Percentiles rank a stretch among this genome's conserved stretches.
These are phyloP conservation scores for Holcopasites calliopsidis DNA, from an alignment of 1,140 invertebrate species.

Conservation along the genomic window DNA sequence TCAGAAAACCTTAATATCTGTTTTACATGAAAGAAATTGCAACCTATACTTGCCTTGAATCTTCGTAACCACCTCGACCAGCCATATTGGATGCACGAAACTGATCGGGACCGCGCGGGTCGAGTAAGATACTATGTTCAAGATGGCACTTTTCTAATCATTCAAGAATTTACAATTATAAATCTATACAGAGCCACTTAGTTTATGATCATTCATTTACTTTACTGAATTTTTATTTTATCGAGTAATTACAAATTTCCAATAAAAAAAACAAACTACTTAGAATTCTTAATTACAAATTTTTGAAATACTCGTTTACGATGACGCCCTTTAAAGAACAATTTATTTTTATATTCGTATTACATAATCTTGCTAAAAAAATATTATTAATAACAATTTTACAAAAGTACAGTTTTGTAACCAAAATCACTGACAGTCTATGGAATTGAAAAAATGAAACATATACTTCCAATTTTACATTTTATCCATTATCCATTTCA, in stretches of 20 bases:
- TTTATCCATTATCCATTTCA: constrained; percentile 1
- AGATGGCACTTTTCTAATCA: constrained; percentile 53
- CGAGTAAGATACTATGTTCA: constrained; percentile 51
- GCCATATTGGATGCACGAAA: constrained; percentile 80
- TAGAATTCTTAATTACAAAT: not conserved
- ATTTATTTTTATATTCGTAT: not conserved
- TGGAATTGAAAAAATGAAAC: constrained; percentile 6
- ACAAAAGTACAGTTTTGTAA: constrained; percentile 9
- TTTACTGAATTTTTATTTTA: too few relatives aligned
- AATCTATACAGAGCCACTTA: not conserved
- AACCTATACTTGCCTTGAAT: constrained; percentile 76
- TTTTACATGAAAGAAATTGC: constrained; percentile 41
- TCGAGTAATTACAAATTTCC: not conserved
- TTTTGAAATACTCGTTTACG: not conserved
- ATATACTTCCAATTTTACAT: constrained; percentile 6
- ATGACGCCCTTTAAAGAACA: not conserved
- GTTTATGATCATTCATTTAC: too few relatives aligned
- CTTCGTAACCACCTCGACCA: constrained; percentile 78
- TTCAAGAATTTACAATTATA: constrained; percentile 10
- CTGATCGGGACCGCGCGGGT: constrained; percentile 71
- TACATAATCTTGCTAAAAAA: constrained; percentile 17
- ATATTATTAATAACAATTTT: not conserved
- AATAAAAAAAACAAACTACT: not conserved
- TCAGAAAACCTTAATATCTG: not conserved
- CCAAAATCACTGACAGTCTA: constrained; percentile 22